Conservation (phyloP, 1,140 invertebrate species). For the Macrobrachium nipponense region DNA sequence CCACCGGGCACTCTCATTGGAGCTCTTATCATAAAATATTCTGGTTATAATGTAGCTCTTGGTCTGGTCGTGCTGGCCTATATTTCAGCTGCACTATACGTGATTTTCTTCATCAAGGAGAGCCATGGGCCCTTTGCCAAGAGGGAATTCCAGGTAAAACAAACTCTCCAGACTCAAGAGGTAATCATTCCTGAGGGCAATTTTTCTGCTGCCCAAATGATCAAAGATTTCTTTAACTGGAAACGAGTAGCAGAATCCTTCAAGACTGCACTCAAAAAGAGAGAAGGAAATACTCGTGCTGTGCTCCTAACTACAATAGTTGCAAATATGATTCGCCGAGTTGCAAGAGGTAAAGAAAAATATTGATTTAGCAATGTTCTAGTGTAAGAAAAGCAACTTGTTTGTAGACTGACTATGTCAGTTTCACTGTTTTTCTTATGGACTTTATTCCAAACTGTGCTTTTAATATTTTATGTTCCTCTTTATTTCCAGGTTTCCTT, state of each 20-base stretch:
- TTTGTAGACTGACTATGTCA: not conserved
- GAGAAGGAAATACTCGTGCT: slow-evolving; percentile 44
- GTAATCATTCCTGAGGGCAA: not conserved
- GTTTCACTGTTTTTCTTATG: not conserved
- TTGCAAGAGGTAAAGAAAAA: slow-evolving; percentile 53
- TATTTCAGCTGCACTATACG: slow-evolving; percentile 37
- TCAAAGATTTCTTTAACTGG: slow-evolving; percentile 58
- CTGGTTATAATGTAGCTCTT: slow-evolving; percentile 53
- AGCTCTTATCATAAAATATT: slow-evolving; percentile 46
- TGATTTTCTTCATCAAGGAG: slow-evolving; percentile 58
- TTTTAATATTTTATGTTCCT: too few species aligned
- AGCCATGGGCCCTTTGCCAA: slow-evolving; percentile 59
- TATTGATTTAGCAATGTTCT: too few species aligned
- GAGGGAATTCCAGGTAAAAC: slow-evolving; percentile 23
- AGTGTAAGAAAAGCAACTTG: too few species aligned
- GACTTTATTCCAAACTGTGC: not conserved
- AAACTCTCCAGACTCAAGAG: not conserved
- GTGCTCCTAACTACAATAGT: slow-evolving; percentile 40
- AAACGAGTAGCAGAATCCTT: slow-evolving; percentile 55
- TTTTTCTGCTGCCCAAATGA: slow-evolving; percentile 29
- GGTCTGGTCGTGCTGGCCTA: slow-evolving; percentile 40
- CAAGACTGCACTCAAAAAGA: slow-evolving; percentile 55
- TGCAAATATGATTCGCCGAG: slow-evolving; percentile 55
- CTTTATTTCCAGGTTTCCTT: slow-evolving; percentile 37
- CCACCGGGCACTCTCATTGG: slow-evolving; percentile 52